Evolutionary conservation across 2,113 vertebrate genomes (phyloP).

Genomic region (Antigone vipio): DNA sequence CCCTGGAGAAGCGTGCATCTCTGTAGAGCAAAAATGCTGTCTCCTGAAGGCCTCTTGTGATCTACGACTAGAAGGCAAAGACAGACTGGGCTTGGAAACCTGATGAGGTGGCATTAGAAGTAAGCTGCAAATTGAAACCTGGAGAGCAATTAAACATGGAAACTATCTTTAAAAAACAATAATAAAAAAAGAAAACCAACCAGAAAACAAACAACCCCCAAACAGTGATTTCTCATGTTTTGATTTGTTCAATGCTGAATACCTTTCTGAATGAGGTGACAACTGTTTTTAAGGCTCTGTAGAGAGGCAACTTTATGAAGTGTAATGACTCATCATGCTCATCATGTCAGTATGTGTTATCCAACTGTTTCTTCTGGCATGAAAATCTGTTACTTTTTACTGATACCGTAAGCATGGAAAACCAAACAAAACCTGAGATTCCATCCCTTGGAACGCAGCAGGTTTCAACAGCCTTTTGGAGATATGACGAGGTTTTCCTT

Average conservation of each 20-base stretch:
- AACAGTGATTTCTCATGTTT: background rate
- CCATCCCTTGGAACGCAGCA: background rate
- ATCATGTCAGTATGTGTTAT: background rate
- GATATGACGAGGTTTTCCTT: background rate
- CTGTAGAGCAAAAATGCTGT: background rate
- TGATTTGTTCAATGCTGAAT: background rate
- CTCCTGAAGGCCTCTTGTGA: background rate
- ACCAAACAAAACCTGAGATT: background rate
- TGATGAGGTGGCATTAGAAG: background rate
- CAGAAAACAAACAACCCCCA: background rate
- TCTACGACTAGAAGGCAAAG: background rate
- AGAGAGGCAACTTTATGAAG: background rate
- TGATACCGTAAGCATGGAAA: background rate
- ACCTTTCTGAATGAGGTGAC: background rate
- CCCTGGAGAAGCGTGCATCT: background rate
- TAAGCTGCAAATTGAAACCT: background rate
- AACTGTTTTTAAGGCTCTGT: background rate
- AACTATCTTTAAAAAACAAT: background rate
- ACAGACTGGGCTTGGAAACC: background rate
- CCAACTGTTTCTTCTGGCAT: conserved; percentile 25
- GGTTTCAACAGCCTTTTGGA: background rate
- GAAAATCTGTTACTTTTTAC: conserved; percentile 18
- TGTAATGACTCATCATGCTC: background rate
- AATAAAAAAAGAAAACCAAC: background rate
- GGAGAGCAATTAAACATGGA: background rate